Evolutionary conservation across 2,888 invertebrate species (phyloP).

Genomic region (Colostygia pectinataria): DNA sequence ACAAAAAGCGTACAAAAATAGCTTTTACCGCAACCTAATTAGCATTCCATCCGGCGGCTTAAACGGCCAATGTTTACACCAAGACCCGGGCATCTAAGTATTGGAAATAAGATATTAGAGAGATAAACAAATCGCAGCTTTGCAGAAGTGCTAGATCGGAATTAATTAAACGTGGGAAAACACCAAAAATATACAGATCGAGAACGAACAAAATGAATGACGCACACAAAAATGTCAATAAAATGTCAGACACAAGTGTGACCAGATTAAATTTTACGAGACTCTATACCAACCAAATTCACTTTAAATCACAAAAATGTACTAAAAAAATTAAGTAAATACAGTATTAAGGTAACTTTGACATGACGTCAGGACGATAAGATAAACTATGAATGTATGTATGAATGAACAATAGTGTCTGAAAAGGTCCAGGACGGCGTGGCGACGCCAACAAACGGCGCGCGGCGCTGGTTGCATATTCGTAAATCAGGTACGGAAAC

Average conservation of each 20-base stretch:
- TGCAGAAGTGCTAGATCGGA: not conserved
- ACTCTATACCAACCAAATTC: too few relatives aligned
- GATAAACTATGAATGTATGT: too few relatives aligned
- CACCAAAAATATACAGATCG: conserved; percentile 46
- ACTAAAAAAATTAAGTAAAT: too few relatives aligned
- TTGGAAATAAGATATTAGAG: conserved; percentile 23
- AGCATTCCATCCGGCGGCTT: conserved; percentile 20
- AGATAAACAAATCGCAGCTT: conserved; percentile 1
- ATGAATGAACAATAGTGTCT: too few relatives aligned
- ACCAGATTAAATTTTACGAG: too few relatives aligned
- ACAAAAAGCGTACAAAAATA: conserved; percentile 24
- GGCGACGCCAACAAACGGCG: too few relatives aligned
- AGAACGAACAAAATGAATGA: conserved; percentile 44
- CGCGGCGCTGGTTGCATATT: too few relatives aligned
- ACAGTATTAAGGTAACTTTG: too few relatives aligned
- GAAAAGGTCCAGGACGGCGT: too few relatives aligned
- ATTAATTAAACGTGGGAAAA: conserved; percentile 52
- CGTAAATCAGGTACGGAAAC: too few relatives aligned
- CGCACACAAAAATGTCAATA: conserved; percentile 31
- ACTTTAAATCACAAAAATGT: too few relatives aligned
- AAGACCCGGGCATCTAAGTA: conserved; percentile 3
- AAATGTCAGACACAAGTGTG: conserved; percentile 5
- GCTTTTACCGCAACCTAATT: conserved; percentile 30
- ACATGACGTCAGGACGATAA: too few relatives aligned
- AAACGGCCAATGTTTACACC: conserved; percentile 14